Base-by-base conservation (phyloP, 2,113 vertebrate species). In the Actinemys pallida region DNA sequence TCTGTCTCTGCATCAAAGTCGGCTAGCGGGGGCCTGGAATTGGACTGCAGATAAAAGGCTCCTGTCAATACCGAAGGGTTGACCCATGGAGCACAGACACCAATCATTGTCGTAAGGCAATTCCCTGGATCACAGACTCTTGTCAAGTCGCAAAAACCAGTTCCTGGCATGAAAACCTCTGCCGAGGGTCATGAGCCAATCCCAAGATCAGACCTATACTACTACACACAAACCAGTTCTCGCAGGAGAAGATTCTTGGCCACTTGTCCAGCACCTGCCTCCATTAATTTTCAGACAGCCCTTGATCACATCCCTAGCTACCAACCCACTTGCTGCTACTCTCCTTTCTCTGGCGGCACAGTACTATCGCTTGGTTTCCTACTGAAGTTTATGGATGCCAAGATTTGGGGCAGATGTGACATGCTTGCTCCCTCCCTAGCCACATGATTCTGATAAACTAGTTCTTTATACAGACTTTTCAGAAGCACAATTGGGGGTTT, bases 241-340 rank as follows among this genome's bases (percentile, higher is more conserved):
- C 6, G 8, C 27, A 65, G 0, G 10, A 25, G 22, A 53, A 5
- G 39, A 8, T 5, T 20, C 2, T 54, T 42, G 84, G 31, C 57
- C 10, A 0, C 25, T 22, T 3, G 1, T 27, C 87, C 69, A 45
- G 13, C 52, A 1, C 47, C 10, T 35, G 16, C 52, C 0, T 54
- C 24, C 20, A 0, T 56, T 59, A 1, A 8, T 53, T n/a, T 39
- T 49, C 57, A 31, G 0, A 0, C 1, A 22, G 49, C 1, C 56
- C 83, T 75, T 54, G 80, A 53, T 84, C 72, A 24, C 49, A 27
- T n/a, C 65, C 11, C 1, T 35, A 0, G 50, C 72, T 49, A 45
- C 10, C 65, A 17, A 2, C 8, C 11, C 47, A 25, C 2, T 19
- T 53, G 5, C 84, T 50, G 29, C 19, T 16, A 1, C n/a, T 57